A percentile compares a stretch with the other conserved stretches of the same genome.
phyloP scores from a whole-genome alignment of 2,797 vertebrate species.

The Thaleichthys pacificus region DNA sequence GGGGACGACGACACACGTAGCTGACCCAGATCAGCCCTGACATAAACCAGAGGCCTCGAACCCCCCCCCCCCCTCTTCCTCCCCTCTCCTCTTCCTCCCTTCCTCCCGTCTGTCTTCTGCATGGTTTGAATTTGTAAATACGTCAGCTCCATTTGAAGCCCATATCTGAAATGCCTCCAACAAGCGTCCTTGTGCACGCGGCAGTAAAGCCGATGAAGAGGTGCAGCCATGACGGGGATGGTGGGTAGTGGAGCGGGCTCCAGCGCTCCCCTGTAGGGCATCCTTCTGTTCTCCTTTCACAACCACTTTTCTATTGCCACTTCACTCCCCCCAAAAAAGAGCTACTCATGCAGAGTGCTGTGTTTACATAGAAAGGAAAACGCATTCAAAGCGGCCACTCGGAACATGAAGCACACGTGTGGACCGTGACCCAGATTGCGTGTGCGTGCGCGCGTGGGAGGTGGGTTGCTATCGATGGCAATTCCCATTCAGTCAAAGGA shows the following conservation, averaged over 20 bases:
- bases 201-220: conserved; percentile 43
- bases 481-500: neutral
- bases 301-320: neutral
- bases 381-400: neutral
- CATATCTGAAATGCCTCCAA: neutral
- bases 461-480: conserved; percentile 2
- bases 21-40: conserved; percentile 8
- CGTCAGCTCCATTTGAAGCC: conserved; percentile 21
- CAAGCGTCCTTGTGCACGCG: conserved; percentile 13
- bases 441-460: neutral
- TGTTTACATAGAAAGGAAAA: conserved; percentile 39
- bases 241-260: conserved; percentile 33
- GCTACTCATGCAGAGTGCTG: conserved; percentile 16
- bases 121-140: conserved; percentile 3
- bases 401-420: neutral
- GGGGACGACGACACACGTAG: neutral
- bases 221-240: conserved; percentile 26
- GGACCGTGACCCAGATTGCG: conserved; percentile 47
- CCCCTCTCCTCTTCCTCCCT: neutral
- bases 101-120: conserved; percentile 5
- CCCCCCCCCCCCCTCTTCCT: neutral
- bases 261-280: neutral
- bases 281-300: conserved; percentile 26
- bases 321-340: neutral
- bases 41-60: conserved; percentile 14